Percentiles rank a stretch among this genome's conserved stretches.
phyloP scores from a whole-genome alignment of 2,888 invertebrate species.

The Drosophila pseudotalamancana region DNA sequence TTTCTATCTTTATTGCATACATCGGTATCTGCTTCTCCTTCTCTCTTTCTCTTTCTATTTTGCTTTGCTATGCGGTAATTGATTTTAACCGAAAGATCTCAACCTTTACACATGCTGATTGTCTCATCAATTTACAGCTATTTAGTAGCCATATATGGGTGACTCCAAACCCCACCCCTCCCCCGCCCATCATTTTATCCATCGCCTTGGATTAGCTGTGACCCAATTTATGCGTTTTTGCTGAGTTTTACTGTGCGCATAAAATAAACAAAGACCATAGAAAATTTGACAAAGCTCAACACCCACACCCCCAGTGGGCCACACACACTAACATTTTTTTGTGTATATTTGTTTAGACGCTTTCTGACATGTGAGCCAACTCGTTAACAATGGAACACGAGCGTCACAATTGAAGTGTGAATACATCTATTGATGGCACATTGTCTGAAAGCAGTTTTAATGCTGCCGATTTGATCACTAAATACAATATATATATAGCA shows the following conservation, averaged over 20 bases:
- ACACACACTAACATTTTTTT: slow-evolving; percentile 13
- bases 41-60: slow-evolving; percentile 7
- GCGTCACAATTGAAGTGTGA: slow-evolving; percentile 70
- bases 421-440: slow-evolving; percentile 53
- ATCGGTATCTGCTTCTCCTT: slow-evolving; percentile 19
- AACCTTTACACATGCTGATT: slow-evolving; percentile 61
- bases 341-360: slow-evolving; percentile 25
- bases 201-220: slow-evolving; percentile 49
- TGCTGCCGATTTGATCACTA: slow-evolving; percentile 19
- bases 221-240: slow-evolving; percentile 61
- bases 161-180: background rate
- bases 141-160: slow-evolving; percentile 54
- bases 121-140: slow-evolving; percentile 65
- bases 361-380: slow-evolving; percentile 46
- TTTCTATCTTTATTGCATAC: slow-evolving; percentile 45
- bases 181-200: no score
- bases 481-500: slow-evolving; percentile 6
- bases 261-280: slow-evolving; percentile 53
- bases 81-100: slow-evolving; percentile 70
- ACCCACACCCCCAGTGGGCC: slow-evolving; percentile 32
- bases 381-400: slow-evolving; percentile 50
- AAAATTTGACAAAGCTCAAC: slow-evolving; percentile 45
- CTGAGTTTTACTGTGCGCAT: slow-evolving; percentile 34
- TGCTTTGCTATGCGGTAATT: slow-evolving; percentile 60
- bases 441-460: slow-evolving; percentile 49